A percentile compares a stretch with the other conserved stretches of the same genome.
These are phyloP conservation scores for Ectropis crepuscularia DNA, from an alignment of 2,888 invertebrate species.

Conservation along the genomic window DNA sequence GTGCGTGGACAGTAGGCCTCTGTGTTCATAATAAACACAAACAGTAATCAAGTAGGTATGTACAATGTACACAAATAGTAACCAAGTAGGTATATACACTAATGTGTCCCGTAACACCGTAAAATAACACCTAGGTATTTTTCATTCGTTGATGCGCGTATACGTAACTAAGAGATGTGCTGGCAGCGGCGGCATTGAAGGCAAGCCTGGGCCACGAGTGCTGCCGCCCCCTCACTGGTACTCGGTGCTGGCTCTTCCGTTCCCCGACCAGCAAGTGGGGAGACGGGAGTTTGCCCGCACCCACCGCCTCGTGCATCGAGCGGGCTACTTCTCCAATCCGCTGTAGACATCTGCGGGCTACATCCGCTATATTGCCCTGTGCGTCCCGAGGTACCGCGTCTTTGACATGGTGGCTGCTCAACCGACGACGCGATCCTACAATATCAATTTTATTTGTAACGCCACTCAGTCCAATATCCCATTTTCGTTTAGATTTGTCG, in stretches of 20 bases:
- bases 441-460: not conserved
- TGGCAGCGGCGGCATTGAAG: slow-evolving; percentile 58
- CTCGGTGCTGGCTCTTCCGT: slow-evolving; percentile 95
- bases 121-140: not conserved
- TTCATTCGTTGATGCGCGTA: not conserved
- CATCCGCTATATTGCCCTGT: slow-evolving; percentile 87
- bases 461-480: not conserved
- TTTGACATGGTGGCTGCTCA: slow-evolving; percentile 71
- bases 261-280: slow-evolving; percentile 96
- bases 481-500: not conserved
- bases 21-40: too few relatives aligned
- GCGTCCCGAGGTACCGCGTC: slow-evolving; percentile 72
- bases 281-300: slow-evolving; percentile 92
- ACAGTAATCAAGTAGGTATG: too few relatives aligned
- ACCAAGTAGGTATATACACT: too few relatives aligned
- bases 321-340: slow-evolving; percentile 96
- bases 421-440: not conserved
- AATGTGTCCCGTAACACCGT: too few relatives aligned
- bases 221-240: slow-evolving; percentile 94
- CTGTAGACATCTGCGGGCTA: slow-evolving; percentile 90
- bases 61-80: too few relatives aligned
- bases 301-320: slow-evolving; percentile 88
- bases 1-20: too few relatives aligned
- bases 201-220: slow-evolving; percentile 77
- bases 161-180: slow-evolving; percentile 17